A percentile compares a stretch with the other conserved stretches of the same genome.
phyloP scores from a whole-genome alignment of 2,113 vertebrate genomes.

The Platichthys stellatus region DNA sequence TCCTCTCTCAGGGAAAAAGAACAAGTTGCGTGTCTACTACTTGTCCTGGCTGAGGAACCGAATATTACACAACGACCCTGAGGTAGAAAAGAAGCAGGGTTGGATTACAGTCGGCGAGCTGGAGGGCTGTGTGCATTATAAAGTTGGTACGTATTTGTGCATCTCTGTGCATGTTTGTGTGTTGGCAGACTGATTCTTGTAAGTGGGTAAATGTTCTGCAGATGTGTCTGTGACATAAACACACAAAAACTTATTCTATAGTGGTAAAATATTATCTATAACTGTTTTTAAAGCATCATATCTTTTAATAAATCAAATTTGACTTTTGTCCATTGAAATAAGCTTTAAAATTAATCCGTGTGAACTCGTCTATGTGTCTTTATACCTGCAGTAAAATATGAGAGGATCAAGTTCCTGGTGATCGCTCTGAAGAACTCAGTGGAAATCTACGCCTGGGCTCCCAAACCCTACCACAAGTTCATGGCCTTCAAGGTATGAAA shows the following conservation, averaged over 20 bases:
- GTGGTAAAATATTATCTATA: no score
- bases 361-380: not conserved
- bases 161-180: not conserved
- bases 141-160: slow-evolving; percentile 89
- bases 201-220: no score
- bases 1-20: slow-evolving; percentile 90
- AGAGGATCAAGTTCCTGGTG: slow-evolving; percentile 98
- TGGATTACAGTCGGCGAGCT: slow-evolving; percentile 97
- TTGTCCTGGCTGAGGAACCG: slow-evolving; percentile 97
- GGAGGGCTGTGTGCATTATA: slow-evolving; percentile 98
- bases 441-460: slow-evolving; percentile 99
- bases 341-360: not conserved
- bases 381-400: slow-evolving; percentile 92
- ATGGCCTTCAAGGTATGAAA: slow-evolving; percentile 97
- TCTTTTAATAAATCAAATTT: not conserved
- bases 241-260: no score
- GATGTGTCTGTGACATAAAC: no score
- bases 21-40: slow-evolving; percentile 97
- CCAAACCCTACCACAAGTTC: slow-evolving; percentile 99
- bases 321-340: not conserved
- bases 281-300: no score
- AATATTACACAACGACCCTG: slow-evolving; percentile 97
- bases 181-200: no score
- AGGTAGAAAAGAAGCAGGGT: slow-evolving; percentile 98
- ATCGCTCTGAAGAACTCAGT: slow-evolving; percentile 97